Evolutionary conservation across 2,888 invertebrate species (phyloP).

Genomic region (Synergus umbraculus): DNA sequence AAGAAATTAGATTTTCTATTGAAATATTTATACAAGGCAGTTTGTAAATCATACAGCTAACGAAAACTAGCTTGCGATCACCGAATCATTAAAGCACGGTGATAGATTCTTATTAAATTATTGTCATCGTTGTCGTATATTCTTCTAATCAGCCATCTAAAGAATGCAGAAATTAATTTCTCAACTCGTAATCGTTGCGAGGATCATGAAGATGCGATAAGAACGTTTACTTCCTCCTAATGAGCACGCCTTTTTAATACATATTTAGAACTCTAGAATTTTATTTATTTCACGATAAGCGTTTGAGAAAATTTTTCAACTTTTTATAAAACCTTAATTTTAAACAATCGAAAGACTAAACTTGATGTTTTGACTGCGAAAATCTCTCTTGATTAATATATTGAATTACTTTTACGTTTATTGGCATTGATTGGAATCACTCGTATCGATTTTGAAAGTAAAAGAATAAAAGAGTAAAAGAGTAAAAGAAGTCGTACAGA

Average conservation of each 20-base stretch:
- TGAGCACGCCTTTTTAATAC: slow-evolving; percentile 42
- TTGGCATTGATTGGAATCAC: background rate
- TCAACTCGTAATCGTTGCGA: background rate
- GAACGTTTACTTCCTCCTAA: background rate
- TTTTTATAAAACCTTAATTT: background rate
- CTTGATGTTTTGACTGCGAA: background rate
- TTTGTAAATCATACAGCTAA: background rate
- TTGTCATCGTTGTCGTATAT: background rate
- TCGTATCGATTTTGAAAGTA: background rate
- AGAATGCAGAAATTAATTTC: background rate
- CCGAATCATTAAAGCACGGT: background rate
- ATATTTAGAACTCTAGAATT: slow-evolving; percentile 57
- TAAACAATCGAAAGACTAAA: background rate
- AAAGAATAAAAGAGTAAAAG: background rate
- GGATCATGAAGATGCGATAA: background rate
- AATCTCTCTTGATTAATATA: background rate
- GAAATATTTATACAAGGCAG: background rate
- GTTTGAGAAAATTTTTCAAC: slow-evolving; percentile 32
- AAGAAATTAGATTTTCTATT: background rate
- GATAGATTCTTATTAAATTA: background rate
- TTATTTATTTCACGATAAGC: slow-evolving; percentile 55
- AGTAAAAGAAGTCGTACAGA: too few relatives aligned
- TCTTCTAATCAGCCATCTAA: background rate
- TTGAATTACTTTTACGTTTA: background rate
- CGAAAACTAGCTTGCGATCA: background rate